A percentile compares a stretch with the other conserved stretches of the same genome.
These are phyloP conservation scores for Drosophila baimaii DNA, from an alignment of 1,140 invertebrate genomes.

Conservation along the genomic window DNA sequence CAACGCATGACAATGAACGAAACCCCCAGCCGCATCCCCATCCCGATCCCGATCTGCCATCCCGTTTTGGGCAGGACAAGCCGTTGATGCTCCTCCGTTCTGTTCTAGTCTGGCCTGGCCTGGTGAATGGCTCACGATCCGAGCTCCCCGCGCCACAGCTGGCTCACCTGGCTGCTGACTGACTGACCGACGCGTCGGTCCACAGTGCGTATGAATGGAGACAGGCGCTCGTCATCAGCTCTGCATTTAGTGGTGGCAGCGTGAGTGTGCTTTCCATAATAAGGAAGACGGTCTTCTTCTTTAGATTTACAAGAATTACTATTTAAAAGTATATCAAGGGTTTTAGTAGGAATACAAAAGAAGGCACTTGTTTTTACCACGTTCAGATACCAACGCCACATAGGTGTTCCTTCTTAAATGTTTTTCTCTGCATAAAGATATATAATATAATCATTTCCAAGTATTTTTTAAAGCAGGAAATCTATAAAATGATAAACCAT, in stretches of 20 bases:
- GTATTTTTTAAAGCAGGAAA: too few species aligned
- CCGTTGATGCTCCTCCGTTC: constrained; percentile 33
- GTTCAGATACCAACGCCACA: too few species aligned
- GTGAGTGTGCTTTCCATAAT: constrained; percentile 6
- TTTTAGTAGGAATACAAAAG: too few species aligned
- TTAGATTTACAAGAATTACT: not conserved
- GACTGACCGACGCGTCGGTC: constrained; percentile 45
- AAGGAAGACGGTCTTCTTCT: not conserved
- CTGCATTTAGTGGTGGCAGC: constrained; percentile 25
- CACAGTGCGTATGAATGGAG: constrained; percentile 79
- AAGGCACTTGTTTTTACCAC: too few species aligned
- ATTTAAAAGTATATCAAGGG: too few species aligned
- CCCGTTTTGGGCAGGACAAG: constrained; percentile 61
- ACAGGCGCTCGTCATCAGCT: constrained; percentile 52
- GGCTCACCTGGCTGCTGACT: constrained; percentile 8
- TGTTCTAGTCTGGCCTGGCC: constrained; percentile 29
- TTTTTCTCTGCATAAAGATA: too few species aligned
- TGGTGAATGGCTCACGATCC: constrained; percentile 53
- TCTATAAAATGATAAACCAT: not conserved
- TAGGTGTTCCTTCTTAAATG: too few species aligned
- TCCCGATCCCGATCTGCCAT: constrained; percentile 2
- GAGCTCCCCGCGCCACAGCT: constrained; percentile 10
- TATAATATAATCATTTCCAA: too few species aligned
- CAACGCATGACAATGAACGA: constrained; percentile 81
- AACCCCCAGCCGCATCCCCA: constrained; percentile 8